Percentiles rank a stretch among this genome's conserved stretches.
Conservation (phyloP, 1,140 invertebrate species). For the Centruroides sculpturatus region DNA sequence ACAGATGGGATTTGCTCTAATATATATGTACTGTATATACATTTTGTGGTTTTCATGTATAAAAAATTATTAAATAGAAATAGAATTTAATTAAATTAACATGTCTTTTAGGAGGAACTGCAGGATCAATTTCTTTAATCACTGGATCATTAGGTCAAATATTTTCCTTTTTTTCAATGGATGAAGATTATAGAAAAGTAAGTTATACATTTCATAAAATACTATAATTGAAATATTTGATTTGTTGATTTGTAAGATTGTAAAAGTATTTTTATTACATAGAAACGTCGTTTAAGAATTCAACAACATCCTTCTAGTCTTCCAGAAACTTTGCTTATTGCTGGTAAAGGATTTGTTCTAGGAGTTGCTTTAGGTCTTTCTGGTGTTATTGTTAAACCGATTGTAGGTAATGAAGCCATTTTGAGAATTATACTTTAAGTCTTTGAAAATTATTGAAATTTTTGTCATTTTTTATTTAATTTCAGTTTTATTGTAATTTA, state of each 20-base stretch:
- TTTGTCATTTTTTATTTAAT: too few species aligned
- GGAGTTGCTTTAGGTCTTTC: constrained; percentile 49
- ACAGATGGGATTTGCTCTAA: too few species aligned
- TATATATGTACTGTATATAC: too few species aligned
- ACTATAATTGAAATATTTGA: background rate
- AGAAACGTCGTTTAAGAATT: constrained; percentile 33
- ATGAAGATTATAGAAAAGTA: constrained; percentile 79
- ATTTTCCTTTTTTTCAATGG: constrained; percentile 83
- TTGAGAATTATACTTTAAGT: too few species aligned
- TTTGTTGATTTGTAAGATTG: background rate
- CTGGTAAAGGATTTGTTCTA: constrained; percentile 43
- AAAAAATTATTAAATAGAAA: background rate
- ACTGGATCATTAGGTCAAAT: constrained; percentile 89
- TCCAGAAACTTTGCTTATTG: constrained; percentile 38
- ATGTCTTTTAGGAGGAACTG: constrained; percentile 50
- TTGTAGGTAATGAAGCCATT: constrained; percentile 37
- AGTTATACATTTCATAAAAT: background rate
- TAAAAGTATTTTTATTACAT: constrained; percentile 20
- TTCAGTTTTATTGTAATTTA: too few species aligned
- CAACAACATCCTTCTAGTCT: constrained; percentile 38
- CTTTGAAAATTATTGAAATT: too few species aligned
- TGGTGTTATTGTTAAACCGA: constrained; percentile 48
- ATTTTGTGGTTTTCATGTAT: background rate
- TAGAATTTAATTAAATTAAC: background rate
- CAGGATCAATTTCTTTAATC: constrained; percentile 89